Evolutionary conservation across 2,797 vertebrate species (phyloP), one percentile per base, ranked within the genome.

Genomic region (Myripristis murdjan): DNA sequence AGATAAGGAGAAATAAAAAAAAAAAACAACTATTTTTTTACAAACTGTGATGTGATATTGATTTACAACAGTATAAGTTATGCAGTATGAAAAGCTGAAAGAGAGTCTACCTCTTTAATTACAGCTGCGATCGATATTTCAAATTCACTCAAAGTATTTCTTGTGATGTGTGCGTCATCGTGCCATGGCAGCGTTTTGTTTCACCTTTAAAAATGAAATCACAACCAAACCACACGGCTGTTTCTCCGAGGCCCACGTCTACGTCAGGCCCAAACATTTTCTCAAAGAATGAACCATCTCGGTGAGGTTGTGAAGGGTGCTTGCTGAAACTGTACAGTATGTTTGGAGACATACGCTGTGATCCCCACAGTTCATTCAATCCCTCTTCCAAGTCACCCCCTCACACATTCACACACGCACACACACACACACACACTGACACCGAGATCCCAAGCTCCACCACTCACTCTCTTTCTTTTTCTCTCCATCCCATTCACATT

Each of bases 401-500:
- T 6, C 6, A 2, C 26, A 2, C 39, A 33, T 16, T 55, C 8
- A 8, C 31, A 33, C 31, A 33, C n/a, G n/a, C 26, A 5, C 26
- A 28, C 26, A 28, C 26, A 28, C 26, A 5, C 26, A n/a, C 6
- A 6, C 28, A 31, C 28, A 31, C 6, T 31, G 3, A 35, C 8
- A 39, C 44, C 24, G 51, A 46, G 61, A 58, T 71, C 35, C n/a
- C 26, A 43, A 75, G 58, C 53, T 71, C 23, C 46, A 65, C 23
- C 15, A 31, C 37, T 57, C 49, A 2, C 39, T 61, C 60, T 12
- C 54, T 24, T 35, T 33, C 18, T 31, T 31, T 48, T 8, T 48
- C 20, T 23, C 9, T 70, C n/a, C 55, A 15, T 47, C 33, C 48
- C 48, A 63, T 75, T 81, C 48, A 62, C 56, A 54, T 70, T 69